Base-by-base conservation (phyloP, 1,140 invertebrate species). In the Ips typographus region DNA sequence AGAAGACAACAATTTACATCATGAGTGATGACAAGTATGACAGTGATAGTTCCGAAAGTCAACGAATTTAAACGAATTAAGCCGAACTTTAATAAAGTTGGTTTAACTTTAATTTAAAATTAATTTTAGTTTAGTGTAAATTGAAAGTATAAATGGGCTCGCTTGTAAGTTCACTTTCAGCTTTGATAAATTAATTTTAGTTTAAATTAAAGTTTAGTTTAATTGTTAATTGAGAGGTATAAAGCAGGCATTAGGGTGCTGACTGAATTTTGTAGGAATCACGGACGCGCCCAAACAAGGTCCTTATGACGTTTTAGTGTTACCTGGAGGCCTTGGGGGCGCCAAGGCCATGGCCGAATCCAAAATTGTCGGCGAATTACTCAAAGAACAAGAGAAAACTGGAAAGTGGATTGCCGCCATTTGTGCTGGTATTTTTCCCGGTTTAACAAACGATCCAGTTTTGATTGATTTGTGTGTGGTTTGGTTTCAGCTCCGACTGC, bases 281-380 rank as follows among this genome's bases (percentile, higher is more conserved):
- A 40, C 22, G 41, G 87, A 91, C 66, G 87, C 86, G 6, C 47
- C 47, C 38, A 39, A n/a, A 2, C 75, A 80, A 70, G 77, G 76
- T 0, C 77, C 81, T 1, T 87, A 78, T 70, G 92, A 94, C 84
- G 82, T 79, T 0, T 67, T 85, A 38, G 77, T 99, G 63, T 82
- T 98, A 38, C 98, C 98, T 4, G 98, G 98, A 37, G 98, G 98
- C 39, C 77, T 93, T 22, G 89, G 88, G 53, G 95, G 95, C 7
- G 86, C 94, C 0, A 88, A 96, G 76, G 88, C 87, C 57, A 87
- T 98, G 66, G 85, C 86, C 44, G 83, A 90, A 82, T 94, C 91
- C 41, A 69, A 79, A 53, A 80, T 85, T 66, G 90, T 98, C 49
- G 94, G 94, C 0, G 82, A 87, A 38, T 75, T 98, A 1, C 79